phyloP scores from a whole-genome alignment of 2,888 invertebrate species.

The Clepsis dumicolana region DNA sequence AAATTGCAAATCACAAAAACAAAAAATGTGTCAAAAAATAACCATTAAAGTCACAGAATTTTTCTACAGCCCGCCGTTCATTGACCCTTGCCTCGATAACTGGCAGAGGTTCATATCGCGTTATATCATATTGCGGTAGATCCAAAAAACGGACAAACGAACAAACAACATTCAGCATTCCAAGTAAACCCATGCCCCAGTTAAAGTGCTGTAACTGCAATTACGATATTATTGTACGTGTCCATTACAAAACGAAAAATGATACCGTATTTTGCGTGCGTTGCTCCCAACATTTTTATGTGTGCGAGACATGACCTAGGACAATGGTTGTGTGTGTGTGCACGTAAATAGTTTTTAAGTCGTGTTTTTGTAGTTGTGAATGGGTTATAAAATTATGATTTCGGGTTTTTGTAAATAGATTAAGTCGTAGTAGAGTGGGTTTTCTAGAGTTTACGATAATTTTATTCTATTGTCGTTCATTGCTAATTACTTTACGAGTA shows the following conservation, averaged over 20 bases:
- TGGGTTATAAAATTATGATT: neutral
- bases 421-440: neutral
- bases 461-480: too few species aligned
- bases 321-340: constrained; percentile 56
- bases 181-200: constrained; percentile 31
- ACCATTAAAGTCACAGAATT: too few species aligned
- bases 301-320: constrained; percentile 60
- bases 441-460: too few species aligned
- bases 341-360: constrained; percentile 40
- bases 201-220: constrained; percentile 22
- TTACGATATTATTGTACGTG: constrained; percentile 29
- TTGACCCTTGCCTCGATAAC: too few species aligned
- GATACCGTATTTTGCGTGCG: constrained; percentile 68
- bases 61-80: too few species aligned
- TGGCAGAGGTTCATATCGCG: too few species aligned
- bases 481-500: too few species aligned
- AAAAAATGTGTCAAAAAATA: too few species aligned
- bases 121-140: constrained; percentile 33
- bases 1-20: too few species aligned
- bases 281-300: constrained; percentile 65
- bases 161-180: constrained; percentile 40
- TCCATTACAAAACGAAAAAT: constrained; percentile 58
- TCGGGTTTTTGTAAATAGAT: neutral
- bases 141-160: constrained; percentile 22
- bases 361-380: neutral